Evolutionary conservation across 2,888 invertebrate species (phyloP), one percentile per base, ranked within the genome.

Genomic region (Strigamia crassipes): DNA sequence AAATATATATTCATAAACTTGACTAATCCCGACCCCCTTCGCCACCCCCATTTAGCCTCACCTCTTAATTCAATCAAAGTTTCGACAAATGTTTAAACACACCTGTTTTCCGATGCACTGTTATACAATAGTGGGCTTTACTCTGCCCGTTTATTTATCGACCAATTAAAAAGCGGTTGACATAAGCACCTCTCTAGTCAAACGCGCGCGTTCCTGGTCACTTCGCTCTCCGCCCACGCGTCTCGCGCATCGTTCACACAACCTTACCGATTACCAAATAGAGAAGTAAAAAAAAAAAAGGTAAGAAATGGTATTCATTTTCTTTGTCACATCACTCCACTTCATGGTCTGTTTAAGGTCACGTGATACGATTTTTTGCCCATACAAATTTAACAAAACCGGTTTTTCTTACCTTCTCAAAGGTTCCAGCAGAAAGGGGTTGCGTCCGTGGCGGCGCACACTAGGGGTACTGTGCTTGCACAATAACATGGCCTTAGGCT

Each of bases 91-190:
- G 56, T 73, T 73, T 23, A 23, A 73, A 73, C 73, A 31, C 73
- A 73, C 31, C 73, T 73, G 31, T 73, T 73, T 73, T 18, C 56
- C 18, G 56, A 56, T 56, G 56, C 56, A 56, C 56, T 15, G 73
- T 73, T 73, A 31, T 73, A 27, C 73, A 73, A 73, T 73, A 73
- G 73, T 73, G 73, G 73, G 73, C 73, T 73, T 73, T 73, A 31
- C 73, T 73, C 73, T 27, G 73, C 31, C 73, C 73, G 73, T 73
- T 73, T 73, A 73, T 73, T 73, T 73, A 73, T 73, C 73, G 73
- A 73, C 73, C 73, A 73, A 73, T 73, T 73, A 73, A 73, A 73
- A 73, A 73, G 73, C 73, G 73, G 73, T 73, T 73, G 73, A 73
- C 73, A 73, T 73, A 73, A 73, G 73, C 73, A 73, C 73, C 73